Conservation (phyloP, 2,888 invertebrate species). For the Cerastoderma edule region DNA sequence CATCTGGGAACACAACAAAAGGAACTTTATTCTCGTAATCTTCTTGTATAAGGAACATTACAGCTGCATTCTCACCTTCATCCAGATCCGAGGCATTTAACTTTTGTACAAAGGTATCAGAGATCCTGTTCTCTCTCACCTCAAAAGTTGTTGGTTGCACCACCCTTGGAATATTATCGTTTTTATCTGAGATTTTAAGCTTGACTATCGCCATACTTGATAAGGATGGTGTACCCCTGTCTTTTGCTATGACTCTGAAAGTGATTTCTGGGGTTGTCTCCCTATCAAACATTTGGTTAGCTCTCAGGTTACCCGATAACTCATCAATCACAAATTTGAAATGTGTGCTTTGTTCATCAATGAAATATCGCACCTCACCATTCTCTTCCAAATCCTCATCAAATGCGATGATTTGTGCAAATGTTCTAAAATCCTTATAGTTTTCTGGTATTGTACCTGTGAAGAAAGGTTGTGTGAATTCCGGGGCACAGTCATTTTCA, state of each 20-base stretch:
- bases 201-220: constrained; percentile 87
- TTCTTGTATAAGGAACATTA: constrained; percentile 58
- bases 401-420: constrained; percentile 54
- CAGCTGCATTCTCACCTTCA: constrained; percentile 92
- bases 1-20: constrained; percentile 64
- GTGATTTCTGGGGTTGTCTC: constrained; percentile 96
- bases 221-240: constrained; percentile 88
- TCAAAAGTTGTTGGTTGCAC: constrained; percentile 94
- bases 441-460: constrained; percentile 58
- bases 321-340: constrained; percentile 94
- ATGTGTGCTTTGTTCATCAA: constrained; percentile 86
- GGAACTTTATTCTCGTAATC: constrained; percentile 55
- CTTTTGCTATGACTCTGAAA: constrained; percentile 94
- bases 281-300: constrained; percentile 91
- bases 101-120: constrained; percentile 94
- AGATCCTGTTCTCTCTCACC: constrained; percentile 93
- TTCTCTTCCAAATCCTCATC: constrained; percentile 51
- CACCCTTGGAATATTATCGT: constrained; percentile 97
- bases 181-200: constrained; percentile 96
- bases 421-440: constrained; percentile 42
- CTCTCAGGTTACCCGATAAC: constrained; percentile 92
- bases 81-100: constrained; percentile 96
- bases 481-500: constrained; percentile 94
- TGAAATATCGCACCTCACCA: constrained; percentile 85
- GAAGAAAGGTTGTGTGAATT: constrained; percentile 86